Conservation (phyloP, 2,888 invertebrate species). For the Cosmia pyralina region DNA sequence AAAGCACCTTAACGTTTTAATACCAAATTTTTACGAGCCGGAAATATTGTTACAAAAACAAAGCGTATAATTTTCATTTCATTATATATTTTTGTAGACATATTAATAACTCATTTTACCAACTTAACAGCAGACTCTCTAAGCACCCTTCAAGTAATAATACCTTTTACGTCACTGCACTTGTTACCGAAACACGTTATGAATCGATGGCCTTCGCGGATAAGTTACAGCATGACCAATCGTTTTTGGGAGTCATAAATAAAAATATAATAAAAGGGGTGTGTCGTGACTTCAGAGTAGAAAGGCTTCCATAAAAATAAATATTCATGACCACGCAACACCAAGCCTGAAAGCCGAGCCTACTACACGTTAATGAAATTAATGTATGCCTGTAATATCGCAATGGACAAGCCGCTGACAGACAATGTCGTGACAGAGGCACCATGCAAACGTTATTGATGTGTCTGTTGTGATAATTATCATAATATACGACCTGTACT, state of each 20-base stretch:
- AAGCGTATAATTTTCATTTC: conserved; percentile 6
- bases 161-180: conserved; percentile 40
- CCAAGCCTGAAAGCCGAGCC: conserved; percentile 82
- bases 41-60: neutral
- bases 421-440: conserved; percentile 57
- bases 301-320: conserved; percentile 79
- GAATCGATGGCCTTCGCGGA: conserved; percentile 62
- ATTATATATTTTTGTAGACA: conserved; percentile 25
- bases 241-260: conserved; percentile 70
- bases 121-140: conserved; percentile 24
- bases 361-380: conserved; percentile 78
- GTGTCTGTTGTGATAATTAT: conserved; percentile 34
- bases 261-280: conserved; percentile 71
- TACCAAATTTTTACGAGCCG: neutral
- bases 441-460: conserved; percentile 49
- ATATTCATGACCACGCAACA: conserved; percentile 86
- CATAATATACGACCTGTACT: conserved; percentile 38
- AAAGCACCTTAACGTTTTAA: neutral
- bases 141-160: conserved; percentile 25
- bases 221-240: conserved; percentile 63
- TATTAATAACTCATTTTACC: conserved; percentile 22
- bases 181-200: conserved; percentile 34
- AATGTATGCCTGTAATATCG: conserved; percentile 56
- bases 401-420: conserved; percentile 55
- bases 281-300: conserved; percentile 69